A percentile compares a stretch with the other conserved stretches of the same genome.
These are phyloP conservation scores for Eleginops maclovinus DNA, from an alignment of 2,113 vertebrate genomes.

Conservation along the genomic window DNA sequence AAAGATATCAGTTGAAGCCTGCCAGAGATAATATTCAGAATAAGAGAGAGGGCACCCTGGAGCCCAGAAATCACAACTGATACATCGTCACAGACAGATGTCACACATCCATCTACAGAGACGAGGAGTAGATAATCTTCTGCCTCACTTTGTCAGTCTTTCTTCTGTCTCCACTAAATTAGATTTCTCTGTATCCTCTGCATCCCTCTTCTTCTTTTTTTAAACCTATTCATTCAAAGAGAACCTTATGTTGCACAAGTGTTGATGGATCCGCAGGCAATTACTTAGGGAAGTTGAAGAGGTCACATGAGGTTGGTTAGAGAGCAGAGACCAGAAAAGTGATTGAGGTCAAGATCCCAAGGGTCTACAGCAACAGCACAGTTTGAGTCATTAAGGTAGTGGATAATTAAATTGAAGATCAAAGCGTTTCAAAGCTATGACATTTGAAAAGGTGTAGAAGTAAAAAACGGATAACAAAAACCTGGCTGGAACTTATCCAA, in stretches of 20 bases:
- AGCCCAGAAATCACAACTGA: slow-evolving; percentile 58
- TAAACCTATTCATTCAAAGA: slow-evolving; percentile 10
- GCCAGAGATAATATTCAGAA: slow-evolving; percentile 56
- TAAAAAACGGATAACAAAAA: background rate
- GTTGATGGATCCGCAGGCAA: slow-evolving; percentile 62
- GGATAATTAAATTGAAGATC: slow-evolving; percentile 8
- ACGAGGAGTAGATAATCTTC: slow-evolving; percentile 36
- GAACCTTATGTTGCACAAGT: slow-evolving; percentile 11
- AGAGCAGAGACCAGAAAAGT: slow-evolving; percentile 31
- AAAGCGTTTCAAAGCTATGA: background rate
- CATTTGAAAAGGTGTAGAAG: background rate
- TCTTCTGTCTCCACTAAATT: slow-evolving; percentile 17
- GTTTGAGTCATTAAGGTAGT: slow-evolving; percentile 38
- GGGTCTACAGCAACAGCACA: slow-evolving; percentile 24
- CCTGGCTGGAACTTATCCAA: background rate
- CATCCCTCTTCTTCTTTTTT: background rate
- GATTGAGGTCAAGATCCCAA: slow-evolving; percentile 47
- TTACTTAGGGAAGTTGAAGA: slow-evolving; percentile 51
- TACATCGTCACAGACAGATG: slow-evolving; percentile 42
- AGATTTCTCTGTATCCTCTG: slow-evolving; percentile 5
- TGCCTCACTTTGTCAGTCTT: slow-evolving; percentile 10
- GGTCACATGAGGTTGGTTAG: slow-evolving; percentile 18
- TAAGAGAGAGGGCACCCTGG: slow-evolving; percentile 27
- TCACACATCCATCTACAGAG: slow-evolving; percentile 39
- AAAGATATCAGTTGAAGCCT: slow-evolving; percentile 53